Conservation (phyloP, 2,113 vertebrate genomes). For the human (Homo sapiens) region GRCh38 chrX:54176501-54177000, state of each 20-base stretch:
- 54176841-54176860: constrained; percentile 13
- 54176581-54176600: background rate
- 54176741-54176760: background rate
- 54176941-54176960: background rate
- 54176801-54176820: background rate
- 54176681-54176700: constrained; percentile 11
- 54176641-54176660: background rate
- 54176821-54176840: background rate
- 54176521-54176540: constrained; percentile 19
- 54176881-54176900: background rate
- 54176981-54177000: background rate
- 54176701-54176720: background rate
- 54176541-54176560: background rate
- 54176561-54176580: background rate
- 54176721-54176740: background rate
- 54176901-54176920: background rate
- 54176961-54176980: background rate
- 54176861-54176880: background rate
- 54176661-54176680: background rate
- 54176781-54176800: background rate
- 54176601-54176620: background rate
- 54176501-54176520: background rate
- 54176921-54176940: constrained; percentile 12
- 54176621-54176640: constrained; percentile 20
- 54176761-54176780: background rate